Evolutionary conservation across 2,797 vertebrate genomes (phyloP), one percentile per base, ranked within the genome.

Genomic region (Cossypha dichroa): DNA sequence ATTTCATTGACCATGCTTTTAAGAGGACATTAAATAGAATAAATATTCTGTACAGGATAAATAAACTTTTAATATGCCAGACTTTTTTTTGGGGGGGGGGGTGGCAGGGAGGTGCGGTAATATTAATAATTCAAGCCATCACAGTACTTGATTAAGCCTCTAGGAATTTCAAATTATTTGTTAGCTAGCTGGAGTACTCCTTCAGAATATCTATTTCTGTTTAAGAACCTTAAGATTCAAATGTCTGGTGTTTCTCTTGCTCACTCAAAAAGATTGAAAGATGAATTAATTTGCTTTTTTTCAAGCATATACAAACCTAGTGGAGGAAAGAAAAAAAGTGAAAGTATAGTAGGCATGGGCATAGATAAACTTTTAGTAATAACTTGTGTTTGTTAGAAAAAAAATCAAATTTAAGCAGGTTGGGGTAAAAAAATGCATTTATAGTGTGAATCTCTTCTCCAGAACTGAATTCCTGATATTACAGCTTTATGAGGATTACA

Each of bases 71-170:
- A 43, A 58, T 58, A 67, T 15, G 16, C 13, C 41, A 79, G 20
- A 20, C 6, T 2, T 40, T 77, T 68, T 54, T 40, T 15, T 40
- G 11, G 10, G 26, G 16, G 49, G 6, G 5, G 10, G 26, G 10
- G 49, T 5, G 5, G 16, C 6, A 40, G 40, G 16, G 40, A 14
- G 40, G 16, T 40, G 38, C 38, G 17, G 40, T 41, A 41, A 41
- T 68, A 85, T 72, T 86, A 77, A 56, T 77, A 62, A 96, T 96
- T 94, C 33, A 77, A 77, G 13, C 56, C 55, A 54, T 66, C 33
- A 40, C 10, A 36, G 23, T 51, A 72, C 40, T 88, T 90, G 68
- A 76, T 88, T 79, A 95, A 72, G 12, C 48, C 31, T 76, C 45
- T 34, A 25, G 55, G 59, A 79, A 94, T 90, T 79, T 94, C 14